phyloP scores from a whole-genome alignment of 1,140 invertebrate genomes.

The Drosophila sturtevanti region DNA sequence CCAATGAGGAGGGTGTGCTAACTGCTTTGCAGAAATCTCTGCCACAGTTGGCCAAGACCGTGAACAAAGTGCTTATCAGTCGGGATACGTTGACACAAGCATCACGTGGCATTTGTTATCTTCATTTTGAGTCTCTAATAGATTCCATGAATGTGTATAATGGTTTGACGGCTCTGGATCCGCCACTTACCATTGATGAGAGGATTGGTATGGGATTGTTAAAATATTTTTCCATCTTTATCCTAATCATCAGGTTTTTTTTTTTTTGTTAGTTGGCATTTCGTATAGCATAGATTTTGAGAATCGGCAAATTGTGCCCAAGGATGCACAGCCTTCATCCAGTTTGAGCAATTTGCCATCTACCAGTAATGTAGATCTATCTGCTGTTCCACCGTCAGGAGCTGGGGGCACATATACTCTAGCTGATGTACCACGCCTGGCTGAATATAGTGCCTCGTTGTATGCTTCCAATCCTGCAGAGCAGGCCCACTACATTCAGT shows the following conservation, averaged over 20 bases:
- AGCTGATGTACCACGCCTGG: conserved; percentile 89
- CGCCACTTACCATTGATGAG: conserved; percentile 86
- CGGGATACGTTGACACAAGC: conserved; percentile 91
- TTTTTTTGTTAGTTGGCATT: conserved; percentile 46
- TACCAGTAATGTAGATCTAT: conserved; percentile 8
- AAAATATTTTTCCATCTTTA: not conserved
- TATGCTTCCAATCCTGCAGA: conserved; percentile 90
- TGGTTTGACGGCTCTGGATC: conserved; percentile 85
- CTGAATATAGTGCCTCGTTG: conserved; percentile 90
- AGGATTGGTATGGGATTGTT: conserved; percentile 84
- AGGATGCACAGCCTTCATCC: conserved; percentile 24
- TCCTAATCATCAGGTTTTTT: not conserved
- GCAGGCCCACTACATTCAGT: conserved; percentile 89
- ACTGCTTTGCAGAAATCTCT: conserved; percentile 87
- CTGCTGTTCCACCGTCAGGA: conserved; percentile 34
- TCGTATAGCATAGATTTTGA: conserved; percentile 71
- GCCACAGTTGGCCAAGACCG: conserved; percentile 86
- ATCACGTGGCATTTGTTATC: conserved; percentile 92
- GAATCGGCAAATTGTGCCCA: conserved; percentile 41
- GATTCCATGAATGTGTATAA: conserved; percentile 92
- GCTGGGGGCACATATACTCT: conserved; percentile 84
- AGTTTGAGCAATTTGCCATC: conserved; percentile 5
- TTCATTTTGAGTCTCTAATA: conserved; percentile 91
- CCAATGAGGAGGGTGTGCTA: conserved; percentile 93
- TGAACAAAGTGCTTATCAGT: conserved; percentile 90